These are phyloP conservation scores for Acleris laterana DNA, from an alignment of 2,888 invertebrate species.

Conservation along the genomic window DNA sequence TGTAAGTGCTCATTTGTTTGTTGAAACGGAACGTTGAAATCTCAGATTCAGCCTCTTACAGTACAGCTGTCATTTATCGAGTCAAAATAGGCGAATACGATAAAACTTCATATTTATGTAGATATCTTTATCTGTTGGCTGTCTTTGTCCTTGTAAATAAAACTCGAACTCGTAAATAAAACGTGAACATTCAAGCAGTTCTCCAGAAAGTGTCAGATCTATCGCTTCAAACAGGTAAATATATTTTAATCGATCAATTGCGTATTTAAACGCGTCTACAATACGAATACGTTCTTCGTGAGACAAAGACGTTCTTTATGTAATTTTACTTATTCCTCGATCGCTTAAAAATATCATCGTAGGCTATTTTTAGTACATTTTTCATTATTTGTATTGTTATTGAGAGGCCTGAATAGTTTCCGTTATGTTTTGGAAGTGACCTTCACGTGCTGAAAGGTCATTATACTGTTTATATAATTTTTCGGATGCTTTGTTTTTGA, in stretches of 20 bases:
- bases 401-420: conserved; percentile 29
- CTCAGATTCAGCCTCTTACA: neutral
- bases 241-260: neutral
- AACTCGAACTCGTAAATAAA: conserved; percentile 38
- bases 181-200: conserved; percentile 44
- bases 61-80: conserved; percentile 5
- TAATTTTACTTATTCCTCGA: conserved; percentile 40
- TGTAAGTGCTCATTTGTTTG: neutral
- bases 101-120: conserved; percentile 28
- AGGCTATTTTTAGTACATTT: conserved; percentile 44
- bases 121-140: conserved; percentile 39
- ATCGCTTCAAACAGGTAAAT: conserved; percentile 24
- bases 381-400: conserved; percentile 42
- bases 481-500: conserved; percentile 49
- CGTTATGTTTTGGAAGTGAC: conserved; percentile 52
- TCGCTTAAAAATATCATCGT: conserved; percentile 40
- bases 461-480: conserved; percentile 70
- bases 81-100: conserved; percentile 16
- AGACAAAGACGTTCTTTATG: conserved; percentile 38
- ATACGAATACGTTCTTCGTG: conserved; percentile 9
- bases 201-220: conserved; percentile 6
- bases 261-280: conserved; percentile 16
- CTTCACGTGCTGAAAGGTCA: conserved; percentile 74
- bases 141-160: conserved; percentile 55
- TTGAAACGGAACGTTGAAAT: neutral